Evolutionary conservation across 2,113 vertebrate genomes (phyloP), one percentile per base, ranked within the genome.

Genomic region (Nettapus auritus): DNA sequence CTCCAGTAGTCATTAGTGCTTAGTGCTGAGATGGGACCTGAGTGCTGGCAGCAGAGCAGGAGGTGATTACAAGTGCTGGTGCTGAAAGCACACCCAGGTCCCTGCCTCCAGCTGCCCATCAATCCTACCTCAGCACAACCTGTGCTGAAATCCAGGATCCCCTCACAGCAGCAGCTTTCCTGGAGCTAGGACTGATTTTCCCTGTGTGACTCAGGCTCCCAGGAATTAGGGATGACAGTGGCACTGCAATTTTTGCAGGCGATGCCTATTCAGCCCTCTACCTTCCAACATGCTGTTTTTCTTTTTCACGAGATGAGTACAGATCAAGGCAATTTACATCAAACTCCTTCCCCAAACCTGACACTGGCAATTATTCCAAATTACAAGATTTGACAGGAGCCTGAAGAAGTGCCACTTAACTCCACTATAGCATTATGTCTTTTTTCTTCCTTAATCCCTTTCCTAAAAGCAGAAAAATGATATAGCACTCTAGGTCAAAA

Each of bases 301-400:
- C 46, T 89, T 93, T 79, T 83, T 79, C 59, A 53, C 53, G 14
- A 5, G 83, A 59, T 60, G 80, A 94, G n/a, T 63, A 88, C 19
- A 62, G 66, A 83, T 90, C 62, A 7, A 94, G 75, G 21, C 80
- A 94, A 87, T 89, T 94, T 88, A 68, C 85, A 84, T 82, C 22
- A 85, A 79, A 77, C 36, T 75, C 92, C 90, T 96, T 95, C 92
- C 88, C 89, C 94, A 92, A 96, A 88, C 83, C 78, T 96, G 93
- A 97, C 94, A 96, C 96, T 94, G 77, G 94, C 89, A 98, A 98
- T 98, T 97, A 97, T 97, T 97, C 94, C 95, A 95, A 97, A 97
- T 98, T 95, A 97, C 88, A 91, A 62, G 82, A 97, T 96, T 94
- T 97, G 97, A 97, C 97, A 97, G 96, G 89, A 93, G 9, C 73